These are phyloP conservation scores for Drosophila robusta DNA, from an alignment of 2,888 invertebrate species.

Conservation along the genomic window DNA sequence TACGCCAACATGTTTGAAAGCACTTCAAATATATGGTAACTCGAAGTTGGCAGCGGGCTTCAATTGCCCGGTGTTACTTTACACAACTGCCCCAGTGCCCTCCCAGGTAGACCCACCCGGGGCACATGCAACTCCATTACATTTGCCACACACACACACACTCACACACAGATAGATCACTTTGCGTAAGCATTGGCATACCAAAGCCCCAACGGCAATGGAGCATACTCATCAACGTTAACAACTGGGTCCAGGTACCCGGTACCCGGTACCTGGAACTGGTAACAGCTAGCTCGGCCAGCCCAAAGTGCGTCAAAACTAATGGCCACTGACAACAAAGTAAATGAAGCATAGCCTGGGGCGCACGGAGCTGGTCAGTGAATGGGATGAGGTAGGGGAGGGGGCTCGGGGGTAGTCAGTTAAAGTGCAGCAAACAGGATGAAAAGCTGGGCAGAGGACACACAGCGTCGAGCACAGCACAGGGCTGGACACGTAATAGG, in stretches of 20 bases:
- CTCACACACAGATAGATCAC: conserved; percentile 17
- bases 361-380: conserved; percentile 31
- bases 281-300: conserved; percentile 19
- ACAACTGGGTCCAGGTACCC: conserved; percentile 28
- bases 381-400: background rate
- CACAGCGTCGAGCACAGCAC: background rate
- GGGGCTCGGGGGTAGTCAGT: background rate
- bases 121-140: conserved; percentile 52
- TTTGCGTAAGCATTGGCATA: conserved; percentile 40
- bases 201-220: conserved; percentile 49
- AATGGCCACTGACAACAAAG: conserved; percentile 79
- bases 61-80: conserved; percentile 15
- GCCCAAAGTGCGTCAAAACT: conserved; percentile 76
- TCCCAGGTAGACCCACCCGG: background rate
- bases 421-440: conserved; percentile 37
- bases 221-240: conserved; percentile 50
- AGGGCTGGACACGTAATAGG: conserved; percentile 60
- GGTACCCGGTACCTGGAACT: conserved; percentile 1
- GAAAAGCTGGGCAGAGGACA: conserved; percentile 10
- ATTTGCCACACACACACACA: conserved; percentile 34
- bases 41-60: conserved; percentile 3
- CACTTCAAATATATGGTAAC: conserved; percentile 1
- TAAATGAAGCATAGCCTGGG: conserved; percentile 73
- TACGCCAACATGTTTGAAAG: background rate
- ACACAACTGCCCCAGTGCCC: background rate